Conservation (phyloP, 2,888 invertebrate species). For the Nephrotoma flavescens region DNA sequence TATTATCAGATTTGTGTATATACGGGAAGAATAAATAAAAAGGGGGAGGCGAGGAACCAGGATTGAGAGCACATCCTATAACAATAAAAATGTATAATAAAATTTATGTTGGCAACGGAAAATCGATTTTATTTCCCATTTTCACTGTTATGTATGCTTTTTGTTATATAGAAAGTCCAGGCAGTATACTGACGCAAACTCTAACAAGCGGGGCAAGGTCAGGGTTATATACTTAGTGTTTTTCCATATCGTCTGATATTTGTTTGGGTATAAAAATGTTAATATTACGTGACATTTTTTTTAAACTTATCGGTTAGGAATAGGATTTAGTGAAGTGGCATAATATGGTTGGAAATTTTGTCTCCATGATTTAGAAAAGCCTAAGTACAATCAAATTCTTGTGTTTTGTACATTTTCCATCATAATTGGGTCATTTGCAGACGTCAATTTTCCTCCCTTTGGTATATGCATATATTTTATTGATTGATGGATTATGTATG, state of each 20-base stretch:
- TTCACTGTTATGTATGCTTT: neutral
- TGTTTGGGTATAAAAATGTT: neutral
- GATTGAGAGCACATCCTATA: neutral
- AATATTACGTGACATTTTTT: neutral
- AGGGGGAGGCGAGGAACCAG: neutral
- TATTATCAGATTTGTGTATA: neutral
- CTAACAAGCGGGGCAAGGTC: constrained; percentile 4
- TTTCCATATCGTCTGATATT: neutral
- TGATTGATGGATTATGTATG: too few relatives aligned
- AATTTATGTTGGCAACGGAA: neutral
- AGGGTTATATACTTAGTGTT: neutral
- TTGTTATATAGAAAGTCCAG: neutral
- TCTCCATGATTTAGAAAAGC: too few relatives aligned
- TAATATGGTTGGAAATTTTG: too few relatives aligned
- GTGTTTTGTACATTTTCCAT: too few relatives aligned
- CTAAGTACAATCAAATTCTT: too few relatives aligned
- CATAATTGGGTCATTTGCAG: neutral
- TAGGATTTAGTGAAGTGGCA: neutral
- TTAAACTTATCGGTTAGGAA: neutral
- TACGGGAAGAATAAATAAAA: neutral
- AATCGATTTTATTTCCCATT: neutral
- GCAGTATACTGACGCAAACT: neutral
- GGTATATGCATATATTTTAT: too few relatives aligned
- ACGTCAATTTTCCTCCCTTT: neutral
- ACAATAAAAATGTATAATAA: neutral